These are phyloP conservation scores for Dascyllus trimaculatus DNA, from an alignment of 2,113 vertebrate genomes.

Conservation along the genomic window DNA sequence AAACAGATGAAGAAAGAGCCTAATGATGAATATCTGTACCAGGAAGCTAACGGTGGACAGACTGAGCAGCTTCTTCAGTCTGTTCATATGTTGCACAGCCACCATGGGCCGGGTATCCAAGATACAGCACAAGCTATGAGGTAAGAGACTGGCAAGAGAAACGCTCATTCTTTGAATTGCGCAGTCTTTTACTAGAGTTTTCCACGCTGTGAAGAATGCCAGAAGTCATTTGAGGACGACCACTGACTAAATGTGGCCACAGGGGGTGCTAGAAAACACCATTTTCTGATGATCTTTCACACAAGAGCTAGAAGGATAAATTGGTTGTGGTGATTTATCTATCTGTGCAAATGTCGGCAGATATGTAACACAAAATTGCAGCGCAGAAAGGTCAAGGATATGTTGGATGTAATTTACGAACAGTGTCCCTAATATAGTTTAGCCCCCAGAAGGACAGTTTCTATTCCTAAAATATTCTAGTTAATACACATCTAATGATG, in stretches of 20 bases:
- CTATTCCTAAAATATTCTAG: background rate
- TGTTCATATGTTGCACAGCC: slow-evolving; percentile 80
- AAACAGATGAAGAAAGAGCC: slow-evolving; percentile 80
- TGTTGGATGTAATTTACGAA: background rate
- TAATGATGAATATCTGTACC: slow-evolving; percentile 70
- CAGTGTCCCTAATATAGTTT: background rate
- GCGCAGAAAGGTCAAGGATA: background rate
- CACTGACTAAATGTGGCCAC: background rate
- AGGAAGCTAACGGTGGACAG: slow-evolving; percentile 63
- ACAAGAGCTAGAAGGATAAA: background rate
- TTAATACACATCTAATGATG: background rate
- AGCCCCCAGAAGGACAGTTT: background rate
- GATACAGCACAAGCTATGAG: slow-evolving; percentile 77
- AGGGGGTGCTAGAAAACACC: slow-evolving; percentile 2
- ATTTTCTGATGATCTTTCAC: slow-evolving; percentile 5
- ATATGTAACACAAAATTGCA: background rate
- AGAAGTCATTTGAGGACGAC: background rate
- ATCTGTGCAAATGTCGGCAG: background rate
- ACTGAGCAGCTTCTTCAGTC: slow-evolving; percentile 79
- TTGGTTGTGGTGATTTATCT: background rate
- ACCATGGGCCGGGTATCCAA: slow-evolving; percentile 71
- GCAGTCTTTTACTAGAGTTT: background rate
- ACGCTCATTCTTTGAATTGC: background rate
- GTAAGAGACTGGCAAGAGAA: slow-evolving; percentile 61
- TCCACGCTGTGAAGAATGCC: background rate